Conservation (phyloP, 2,113 vertebrate species). For the Gymnogyps californianus region DNA sequence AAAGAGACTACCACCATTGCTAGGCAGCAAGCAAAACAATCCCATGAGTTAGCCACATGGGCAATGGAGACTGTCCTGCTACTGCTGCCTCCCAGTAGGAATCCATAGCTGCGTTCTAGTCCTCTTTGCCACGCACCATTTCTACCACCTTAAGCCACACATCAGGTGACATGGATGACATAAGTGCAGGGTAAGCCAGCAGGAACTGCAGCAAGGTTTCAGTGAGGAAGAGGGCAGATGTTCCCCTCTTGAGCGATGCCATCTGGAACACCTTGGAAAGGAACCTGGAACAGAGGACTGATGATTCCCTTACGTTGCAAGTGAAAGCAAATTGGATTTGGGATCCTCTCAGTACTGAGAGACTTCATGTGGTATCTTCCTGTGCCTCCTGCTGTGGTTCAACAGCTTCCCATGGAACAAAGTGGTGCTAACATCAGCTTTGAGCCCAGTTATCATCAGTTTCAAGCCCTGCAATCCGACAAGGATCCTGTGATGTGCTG, state of each 20-base stretch:
- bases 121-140: background rate
- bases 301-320: background rate
- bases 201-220: background rate
- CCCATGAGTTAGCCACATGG: background rate
- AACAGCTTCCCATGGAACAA: background rate
- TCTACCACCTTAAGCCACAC: background rate
- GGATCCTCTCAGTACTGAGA: background rate
- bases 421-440: background rate
- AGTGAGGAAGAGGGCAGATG: background rate
- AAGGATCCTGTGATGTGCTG: background rate
- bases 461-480: background rate
- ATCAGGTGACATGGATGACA: background rate
- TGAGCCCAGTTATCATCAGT: background rate
- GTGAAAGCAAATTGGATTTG: background rate
- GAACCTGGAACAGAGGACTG: background rate
- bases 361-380: background rate
- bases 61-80: background rate
- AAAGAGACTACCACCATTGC: background rate
- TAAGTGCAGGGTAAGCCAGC: background rate
- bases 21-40: background rate
- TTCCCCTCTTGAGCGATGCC: background rate
- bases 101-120: background rate
- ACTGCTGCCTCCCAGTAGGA: background rate
- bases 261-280: background rate
- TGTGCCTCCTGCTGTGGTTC: background rate